Base-by-base conservation (phyloP, 2,113 vertebrate genomes). In the Tetraodon nigroviridis region DNA sequence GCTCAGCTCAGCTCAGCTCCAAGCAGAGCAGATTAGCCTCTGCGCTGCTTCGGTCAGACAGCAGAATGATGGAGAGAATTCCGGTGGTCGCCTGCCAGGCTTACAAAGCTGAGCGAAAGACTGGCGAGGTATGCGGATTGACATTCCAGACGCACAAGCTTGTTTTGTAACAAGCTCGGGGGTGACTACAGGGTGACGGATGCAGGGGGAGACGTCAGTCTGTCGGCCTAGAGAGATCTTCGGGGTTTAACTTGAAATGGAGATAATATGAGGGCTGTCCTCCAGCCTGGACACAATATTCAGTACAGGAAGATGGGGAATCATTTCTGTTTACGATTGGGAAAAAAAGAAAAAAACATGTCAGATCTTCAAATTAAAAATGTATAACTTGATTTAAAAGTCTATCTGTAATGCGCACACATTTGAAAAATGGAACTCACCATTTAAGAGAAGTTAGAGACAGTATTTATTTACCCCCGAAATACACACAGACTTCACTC, bases 111-210 rank as follows among this genome's bases (percentile, higher is more conserved):
- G 65, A 70, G 49, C 11, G 64, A 68, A 71, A 78, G 75, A n/a
- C 71, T 81, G 75, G 69, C 86, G 81, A 84, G 87, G 86, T 89
- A 70, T 80, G 82, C 62, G 87, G 79, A 89, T 76, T 85, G 87
- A 84, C 84, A 91, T 93, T 91, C 91, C 90, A 78, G 80, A 64
- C 77, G 64, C 80, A 49, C 71, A 75, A 49, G 78, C 68, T 71
- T 88, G 91, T 92, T 27, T 61, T 89, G 76, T 85, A 86, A 87
- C 65, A 15, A 40, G 46, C 17, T 29, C 19, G 29, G 42, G 37
- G 27, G 87, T 55, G 88, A 88, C 89, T 89, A 87, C 76, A 83
- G 88, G 90, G 88, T 87, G 80, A 7, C 76, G 13, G 46, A 76
- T 78, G 63, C 54, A 84, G 88, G 86, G 86, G 81, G 73, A 67